Evolutionary conservation across 2,888 invertebrate genomes (phyloP).

Genomic region (Mesorhabditis sp.): DNA sequence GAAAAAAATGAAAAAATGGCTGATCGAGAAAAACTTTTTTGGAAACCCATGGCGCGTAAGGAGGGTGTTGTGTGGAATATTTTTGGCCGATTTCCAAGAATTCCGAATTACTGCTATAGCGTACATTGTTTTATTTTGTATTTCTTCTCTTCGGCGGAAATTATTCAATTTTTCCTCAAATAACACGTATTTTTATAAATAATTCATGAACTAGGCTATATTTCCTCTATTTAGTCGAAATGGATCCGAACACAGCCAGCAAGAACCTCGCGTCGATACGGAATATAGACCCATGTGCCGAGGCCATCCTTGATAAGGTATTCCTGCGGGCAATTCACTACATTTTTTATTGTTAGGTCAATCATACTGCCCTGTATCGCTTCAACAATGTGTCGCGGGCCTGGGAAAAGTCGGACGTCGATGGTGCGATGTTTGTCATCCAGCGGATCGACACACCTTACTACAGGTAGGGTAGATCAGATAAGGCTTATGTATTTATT

Average conservation of each 20-base stretch:
- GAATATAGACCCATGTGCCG: conserved; percentile 45
- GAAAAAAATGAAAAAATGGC: background rate
- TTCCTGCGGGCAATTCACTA: background rate
- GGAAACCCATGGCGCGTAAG: background rate
- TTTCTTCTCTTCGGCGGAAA: background rate
- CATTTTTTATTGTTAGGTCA: conserved; percentile 18
- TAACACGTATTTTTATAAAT: too few relatives aligned
- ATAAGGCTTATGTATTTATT: background rate
- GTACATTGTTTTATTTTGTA: background rate
- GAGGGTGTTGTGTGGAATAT: too few relatives aligned
- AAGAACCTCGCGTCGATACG: conserved; percentile 39
- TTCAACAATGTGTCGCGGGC: conserved; percentile 28
- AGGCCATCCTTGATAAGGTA: conserved; percentile 38
- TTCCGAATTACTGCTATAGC: background rate
- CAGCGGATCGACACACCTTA: background rate
- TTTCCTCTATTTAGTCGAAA: background rate
- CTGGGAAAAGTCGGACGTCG: conserved; percentile 46
- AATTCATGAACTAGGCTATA: too few relatives aligned
- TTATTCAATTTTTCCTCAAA: background rate
- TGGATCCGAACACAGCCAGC: conserved; percentile 9
- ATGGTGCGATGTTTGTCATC: conserved; percentile 24
- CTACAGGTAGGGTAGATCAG: background rate
- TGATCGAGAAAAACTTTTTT: background rate
- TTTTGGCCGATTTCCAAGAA: background rate
- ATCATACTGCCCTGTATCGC: conserved; percentile 42